These are phyloP conservation scores for Phyllotis vaccarum DNA, from an alignment of 2,797 vertebrate species.

Conservation along the genomic window DNA sequence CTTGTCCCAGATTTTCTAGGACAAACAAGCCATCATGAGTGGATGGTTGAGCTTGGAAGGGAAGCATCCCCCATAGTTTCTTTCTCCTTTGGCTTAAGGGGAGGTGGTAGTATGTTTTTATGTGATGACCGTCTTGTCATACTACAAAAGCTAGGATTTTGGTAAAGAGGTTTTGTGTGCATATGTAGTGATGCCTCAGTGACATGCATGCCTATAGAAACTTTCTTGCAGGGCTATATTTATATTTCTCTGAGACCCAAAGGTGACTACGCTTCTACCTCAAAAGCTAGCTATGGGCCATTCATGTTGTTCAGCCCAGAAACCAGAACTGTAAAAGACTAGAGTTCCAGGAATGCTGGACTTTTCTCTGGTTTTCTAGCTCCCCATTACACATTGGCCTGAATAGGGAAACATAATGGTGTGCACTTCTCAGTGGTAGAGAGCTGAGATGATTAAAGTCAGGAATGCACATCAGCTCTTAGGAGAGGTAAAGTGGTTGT, in stretches of 20 bases:
- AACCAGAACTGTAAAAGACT: constrained; percentile 19
- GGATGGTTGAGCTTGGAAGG: constrained; percentile 10
- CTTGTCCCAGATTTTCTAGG: neutral
- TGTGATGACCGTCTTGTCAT: neutral
- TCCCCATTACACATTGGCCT: neutral
- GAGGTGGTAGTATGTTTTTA: neutral
- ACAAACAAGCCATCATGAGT: neutral
- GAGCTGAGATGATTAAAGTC: constrained; percentile 25
- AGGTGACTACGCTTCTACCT: neutral
- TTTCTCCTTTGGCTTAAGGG: neutral
- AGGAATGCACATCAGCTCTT: neutral
- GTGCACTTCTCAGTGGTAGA: neutral
- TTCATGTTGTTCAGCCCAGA: neutral
- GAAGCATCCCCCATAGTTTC: constrained; percentile 20
- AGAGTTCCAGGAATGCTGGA: neutral
- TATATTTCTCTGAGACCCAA: constrained; percentile 2
- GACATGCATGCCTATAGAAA: neutral
- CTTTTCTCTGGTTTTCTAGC: neutral
- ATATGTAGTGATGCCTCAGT: neutral
- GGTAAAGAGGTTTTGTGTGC: neutral
- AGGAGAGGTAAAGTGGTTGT: neutral
- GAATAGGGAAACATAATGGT: neutral
- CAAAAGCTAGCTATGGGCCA: neutral
- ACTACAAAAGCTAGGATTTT: constrained; percentile 23
- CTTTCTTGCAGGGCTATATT: constrained; percentile 2